Base-by-base conservation (phyloP, 2,797 vertebrate species). In the Argya squamiceps region DNA sequence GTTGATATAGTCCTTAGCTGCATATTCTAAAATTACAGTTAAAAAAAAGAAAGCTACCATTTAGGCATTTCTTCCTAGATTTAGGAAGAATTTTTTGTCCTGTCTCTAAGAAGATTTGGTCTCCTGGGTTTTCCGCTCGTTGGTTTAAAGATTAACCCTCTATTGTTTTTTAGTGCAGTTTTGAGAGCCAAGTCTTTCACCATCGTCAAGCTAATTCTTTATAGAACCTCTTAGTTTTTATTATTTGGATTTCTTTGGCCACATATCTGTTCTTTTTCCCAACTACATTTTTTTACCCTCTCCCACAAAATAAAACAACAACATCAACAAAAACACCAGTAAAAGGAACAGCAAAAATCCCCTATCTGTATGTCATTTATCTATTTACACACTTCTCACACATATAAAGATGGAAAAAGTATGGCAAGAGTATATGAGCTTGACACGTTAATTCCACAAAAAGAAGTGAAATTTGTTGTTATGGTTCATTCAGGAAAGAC, bases 371-470 rank as follows among this genome's bases (percentile, higher is more conserved):
- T 73, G 36, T 49, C 36, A 34, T 41, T 78, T 63, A 24, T 9
- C 27, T 70, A 9, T 70, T 73, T 74, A 39, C 23, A 43, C 3
- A 4, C 26, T 67, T 65, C 60, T 56, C 26, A 43, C 2, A 4
- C 27, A 15, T 17, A 39, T 32, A 19, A 22, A 46, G 29, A 50
- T 1, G 3, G 26, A 60, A 84, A 17, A 6, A 9, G 14, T 11
- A 29, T 11, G 6, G 22, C 32, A 76, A n/a, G 12, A 34, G 24
- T n/a, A 18, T 2, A 2, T 16, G 41, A 65, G 9, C 10, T 39
- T 37, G 43, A 44, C 24, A 17, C 0, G 1, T 39, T 62, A 36
- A 24, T 37, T 63, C 53, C 6, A 37, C 11, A 3, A 5, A 12
- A 32, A 24, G 41, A 91, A 29, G 2, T 47, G 4, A 70, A 65